Evolutionary conservation across 2,797 vertebrate genomes (phyloP).

Genomic region (Manis crassicaudata): DNA sequence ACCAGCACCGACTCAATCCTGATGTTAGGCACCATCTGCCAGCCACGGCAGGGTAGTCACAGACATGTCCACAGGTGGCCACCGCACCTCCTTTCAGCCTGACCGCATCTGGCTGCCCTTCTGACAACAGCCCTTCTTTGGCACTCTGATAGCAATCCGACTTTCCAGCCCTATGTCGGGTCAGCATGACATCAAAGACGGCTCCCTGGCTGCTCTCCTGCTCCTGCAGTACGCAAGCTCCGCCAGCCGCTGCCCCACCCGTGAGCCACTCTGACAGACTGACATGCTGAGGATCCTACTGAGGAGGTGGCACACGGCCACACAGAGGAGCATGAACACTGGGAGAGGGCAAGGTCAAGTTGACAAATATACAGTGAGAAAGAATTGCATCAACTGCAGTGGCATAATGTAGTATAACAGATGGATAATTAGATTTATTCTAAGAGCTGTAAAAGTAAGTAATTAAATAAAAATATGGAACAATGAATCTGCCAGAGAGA

Average conservation of each 20-base stretch:
- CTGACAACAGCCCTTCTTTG: slow-evolving; percentile 18
- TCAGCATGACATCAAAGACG: neutral
- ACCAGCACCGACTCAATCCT: neutral
- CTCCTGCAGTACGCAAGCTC: neutral
- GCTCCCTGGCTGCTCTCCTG: neutral
- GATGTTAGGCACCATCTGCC: neutral
- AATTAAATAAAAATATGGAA: slow-evolving; percentile 85
- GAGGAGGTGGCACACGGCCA: slow-evolving; percentile 51
- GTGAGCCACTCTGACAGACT: neutral
- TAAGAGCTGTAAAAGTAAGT: slow-evolving; percentile 81
- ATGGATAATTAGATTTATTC: slow-evolving; percentile 84
- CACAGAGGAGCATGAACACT: neutral
- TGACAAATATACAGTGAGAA: slow-evolving; percentile 39
- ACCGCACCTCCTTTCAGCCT: neutral
- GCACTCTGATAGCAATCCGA: neutral
- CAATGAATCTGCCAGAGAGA: slow-evolving; percentile 71
- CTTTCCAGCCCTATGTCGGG: neutral
- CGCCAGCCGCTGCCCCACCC: neutral
- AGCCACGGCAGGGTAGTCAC: neutral
- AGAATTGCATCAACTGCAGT: slow-evolving; percentile 49
- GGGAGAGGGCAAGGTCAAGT: slow-evolving; percentile 62
- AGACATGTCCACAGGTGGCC: neutral
- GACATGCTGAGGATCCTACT: neutral
- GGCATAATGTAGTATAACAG: slow-evolving; percentile 79
- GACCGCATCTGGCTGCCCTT: neutral